Evolutionary conservation across 2,113 vertebrate species (phyloP), one percentile per base, ranked within the genome.

Genomic region (Nycticorax nycticorax): DNA sequence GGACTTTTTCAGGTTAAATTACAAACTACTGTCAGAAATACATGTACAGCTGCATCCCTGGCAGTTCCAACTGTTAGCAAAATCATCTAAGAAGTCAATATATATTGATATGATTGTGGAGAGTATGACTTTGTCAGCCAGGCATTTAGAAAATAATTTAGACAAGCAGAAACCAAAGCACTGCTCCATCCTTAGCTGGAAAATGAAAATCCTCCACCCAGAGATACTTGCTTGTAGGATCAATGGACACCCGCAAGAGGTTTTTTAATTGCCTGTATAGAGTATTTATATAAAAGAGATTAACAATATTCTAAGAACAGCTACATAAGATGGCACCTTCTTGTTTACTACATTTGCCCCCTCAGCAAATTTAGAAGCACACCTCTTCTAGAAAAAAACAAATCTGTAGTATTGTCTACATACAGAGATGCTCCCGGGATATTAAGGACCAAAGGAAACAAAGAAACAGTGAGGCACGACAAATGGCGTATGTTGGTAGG

Each of bases 21-120:
- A 86, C 52, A 85, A 92, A 74, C 30, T 69, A 48, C 68, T 90
- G 75, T 77, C 67, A 84, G 82, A 89, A 93, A 86, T 84, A 84
- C 63, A 86, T 67, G 60, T 64, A 81, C 35, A 86, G 55, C 56
- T 94, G 59, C 75, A 94, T 78, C 68, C 22, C 27, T 93, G 64
- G 47, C 72, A 94, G 72, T 76, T 95, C 55, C 60, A 77, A 53
- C 55, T 78, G 86, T 81, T 85, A 91, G 81, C 48, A 96, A 91
- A 94, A 91, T 82, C 53, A 79, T 72, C 66, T 79, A 73, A 79
- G 69, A 64, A 82, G 84, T 95, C 96, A 93, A 96, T 87, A 93
- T 67, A 93, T 95, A 96, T 91, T 85, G 92, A 95, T 95, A 96
- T 59, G 82, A 94, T 92, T 93, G 88, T 63, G 52, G 30, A 93